These are phyloP conservation scores for Koerneria pararmatus DNA, from an alignment of 2,888 invertebrate genomes.

Conservation along the genomic window DNA sequence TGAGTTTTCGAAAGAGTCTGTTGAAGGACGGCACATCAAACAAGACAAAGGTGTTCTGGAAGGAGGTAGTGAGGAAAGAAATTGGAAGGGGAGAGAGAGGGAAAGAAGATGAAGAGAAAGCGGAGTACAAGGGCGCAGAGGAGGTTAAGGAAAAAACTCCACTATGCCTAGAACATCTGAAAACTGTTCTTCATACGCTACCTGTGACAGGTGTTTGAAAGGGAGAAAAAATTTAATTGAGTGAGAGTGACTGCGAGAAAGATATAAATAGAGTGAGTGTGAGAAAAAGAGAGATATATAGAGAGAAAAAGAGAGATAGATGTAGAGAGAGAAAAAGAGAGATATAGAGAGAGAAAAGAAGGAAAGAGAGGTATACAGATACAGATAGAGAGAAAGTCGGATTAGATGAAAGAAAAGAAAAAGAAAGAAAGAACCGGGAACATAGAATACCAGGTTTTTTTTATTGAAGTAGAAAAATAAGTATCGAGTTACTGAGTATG, in stretches of 20 bases:
- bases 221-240: constrained; percentile 21
- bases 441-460: too few relatives aligned
- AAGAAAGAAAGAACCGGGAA: too few relatives aligned
- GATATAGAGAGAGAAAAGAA: constrained; percentile 14
- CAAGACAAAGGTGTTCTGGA: constrained; percentile 24
- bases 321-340: constrained; percentile 15
- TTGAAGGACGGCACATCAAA: constrained; percentile 25
- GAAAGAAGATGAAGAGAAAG: constrained; percentile 20
- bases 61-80: constrained; percentile 14
- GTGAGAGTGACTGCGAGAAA: constrained; percentile 19
- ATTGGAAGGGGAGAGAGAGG: constrained; percentile 26
- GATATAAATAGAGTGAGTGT: constrained; percentile 19
- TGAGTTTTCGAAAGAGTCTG: constrained; percentile 24
- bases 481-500: too few relatives aligned
- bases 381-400: background rate
- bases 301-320: constrained; percentile 2
- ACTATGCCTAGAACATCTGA: too few relatives aligned
- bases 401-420: too few relatives aligned
- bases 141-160: background rate
- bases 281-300: constrained; percentile 10
- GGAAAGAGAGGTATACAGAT: too few relatives aligned
- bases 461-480: too few relatives aligned
- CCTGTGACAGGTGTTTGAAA: background rate
- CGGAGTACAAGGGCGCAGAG: background rate
- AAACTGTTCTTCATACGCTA: too few relatives aligned